Conservation (phyloP, 2,888 invertebrate genomes). For the Malthinus seriepunctatus region DNA sequence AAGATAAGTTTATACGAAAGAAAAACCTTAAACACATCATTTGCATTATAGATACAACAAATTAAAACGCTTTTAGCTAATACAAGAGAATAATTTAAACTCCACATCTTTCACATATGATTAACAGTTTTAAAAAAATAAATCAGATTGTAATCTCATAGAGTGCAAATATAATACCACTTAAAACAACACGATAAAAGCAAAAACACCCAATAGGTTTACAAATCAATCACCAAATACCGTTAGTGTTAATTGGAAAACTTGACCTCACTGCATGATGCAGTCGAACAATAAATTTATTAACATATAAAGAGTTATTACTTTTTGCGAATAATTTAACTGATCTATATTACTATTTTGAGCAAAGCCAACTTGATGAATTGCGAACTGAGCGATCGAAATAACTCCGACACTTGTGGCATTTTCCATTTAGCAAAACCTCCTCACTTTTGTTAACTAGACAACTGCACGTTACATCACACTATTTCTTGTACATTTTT, state of each 20-base stretch:
- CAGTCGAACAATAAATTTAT: conserved; percentile 28
- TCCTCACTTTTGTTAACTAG: not conserved
- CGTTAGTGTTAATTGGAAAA: conserved; percentile 54
- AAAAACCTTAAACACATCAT: too few relatives aligned
- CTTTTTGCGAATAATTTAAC: not conserved
- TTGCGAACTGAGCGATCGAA: not conserved
- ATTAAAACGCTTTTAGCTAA: too few relatives aligned
- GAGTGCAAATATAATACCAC: conserved; percentile 9
- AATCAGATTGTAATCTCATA: not conserved
- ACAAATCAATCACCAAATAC: conserved; percentile 51
- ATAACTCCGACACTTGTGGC: too few relatives aligned
- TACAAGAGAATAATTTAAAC: too few relatives aligned
- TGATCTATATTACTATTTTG: conserved; percentile 2
- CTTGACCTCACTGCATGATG: conserved; percentile 46
- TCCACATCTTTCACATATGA: too few relatives aligned
- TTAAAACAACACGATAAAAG: conserved; percentile 20
- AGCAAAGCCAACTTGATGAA: conserved; percentile 5
- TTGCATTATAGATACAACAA: too few relatives aligned
- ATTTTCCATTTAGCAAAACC: not conserved
- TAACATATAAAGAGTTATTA: conserved; percentile 1
- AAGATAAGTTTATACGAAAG: too few relatives aligned
- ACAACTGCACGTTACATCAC: conserved; percentile 11
- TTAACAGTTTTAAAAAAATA: conserved; percentile 1
- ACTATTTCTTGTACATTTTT: conserved; percentile 11
- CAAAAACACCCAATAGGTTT: conserved; percentile 40